Conservation (phyloP, 2,888 invertebrate genomes). For the Mythimna impura region DNA sequence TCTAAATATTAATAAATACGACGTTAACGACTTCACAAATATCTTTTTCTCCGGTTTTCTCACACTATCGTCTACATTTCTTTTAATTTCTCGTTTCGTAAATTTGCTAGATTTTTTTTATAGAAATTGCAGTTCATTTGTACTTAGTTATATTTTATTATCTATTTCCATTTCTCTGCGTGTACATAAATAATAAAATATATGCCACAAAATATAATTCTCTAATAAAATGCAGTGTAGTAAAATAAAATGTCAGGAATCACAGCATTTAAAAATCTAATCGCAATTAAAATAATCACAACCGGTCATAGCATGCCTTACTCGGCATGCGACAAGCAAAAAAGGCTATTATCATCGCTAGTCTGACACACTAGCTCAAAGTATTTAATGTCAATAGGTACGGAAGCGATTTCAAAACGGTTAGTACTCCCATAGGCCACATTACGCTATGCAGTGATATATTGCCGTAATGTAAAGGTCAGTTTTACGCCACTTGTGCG, state of each 20-base stretch:
- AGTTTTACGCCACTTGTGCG: constrained; percentile 51
- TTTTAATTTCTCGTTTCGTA: too few relatives aligned
- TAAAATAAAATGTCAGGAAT: not conserved
- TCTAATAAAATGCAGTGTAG: not conserved
- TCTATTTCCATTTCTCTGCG: too few relatives aligned
- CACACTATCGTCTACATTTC: too few relatives aligned
- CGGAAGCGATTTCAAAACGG: constrained; percentile 57
- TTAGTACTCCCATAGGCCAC: constrained; percentile 63
- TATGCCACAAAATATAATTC: too few relatives aligned
- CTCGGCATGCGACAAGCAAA: not conserved
- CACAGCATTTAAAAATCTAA: not conserved
- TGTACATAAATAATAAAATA: too few relatives aligned
- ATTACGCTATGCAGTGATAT: constrained; percentile 59
- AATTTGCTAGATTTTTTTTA: too few relatives aligned
- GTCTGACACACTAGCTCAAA: constrained; percentile 11
- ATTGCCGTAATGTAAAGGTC: constrained; percentile 58
- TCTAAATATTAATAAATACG: too few relatives aligned
- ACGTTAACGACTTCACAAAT: too few relatives aligned
- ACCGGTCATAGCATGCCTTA: not conserved
- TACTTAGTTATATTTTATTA: too few relatives aligned
- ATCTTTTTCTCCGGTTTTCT: too few relatives aligned
- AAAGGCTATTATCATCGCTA: not conserved
- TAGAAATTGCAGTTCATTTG: too few relatives aligned
- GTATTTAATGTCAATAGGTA: constrained; percentile 53
- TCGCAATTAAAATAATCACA: constrained; percentile 11